Conservation (phyloP, 2,888 invertebrate species). For the Euzophera pinguis region DNA sequence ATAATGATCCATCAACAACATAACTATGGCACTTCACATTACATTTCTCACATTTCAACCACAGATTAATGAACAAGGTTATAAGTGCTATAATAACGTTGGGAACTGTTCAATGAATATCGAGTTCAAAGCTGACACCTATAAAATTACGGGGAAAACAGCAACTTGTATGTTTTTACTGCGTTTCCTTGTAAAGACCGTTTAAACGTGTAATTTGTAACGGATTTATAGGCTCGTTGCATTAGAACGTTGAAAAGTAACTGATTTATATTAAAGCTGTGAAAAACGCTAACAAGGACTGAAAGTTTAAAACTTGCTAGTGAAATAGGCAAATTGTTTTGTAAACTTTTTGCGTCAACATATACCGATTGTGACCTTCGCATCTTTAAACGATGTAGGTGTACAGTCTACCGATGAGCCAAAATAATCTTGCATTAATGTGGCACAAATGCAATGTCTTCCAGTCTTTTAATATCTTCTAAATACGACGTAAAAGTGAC, state of each 20-base stretch:
- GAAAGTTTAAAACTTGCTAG: background rate
- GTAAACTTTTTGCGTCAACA: too few relatives aligned
- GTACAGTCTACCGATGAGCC: too few relatives aligned
- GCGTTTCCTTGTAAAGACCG: background rate
- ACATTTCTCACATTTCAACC: background rate
- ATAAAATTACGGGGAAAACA: background rate
- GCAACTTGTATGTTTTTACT: background rate
- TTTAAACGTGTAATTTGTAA: background rate
- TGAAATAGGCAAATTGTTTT: too few relatives aligned
- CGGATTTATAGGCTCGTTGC: background rate
- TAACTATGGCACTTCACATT: background rate
- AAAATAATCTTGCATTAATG: too few relatives aligned
- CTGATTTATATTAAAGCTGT: slow-evolving; percentile 1
- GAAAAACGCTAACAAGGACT: slow-evolving; percentile 1
- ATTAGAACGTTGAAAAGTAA: background rate
- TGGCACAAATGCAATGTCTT: too few relatives aligned
- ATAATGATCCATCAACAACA: background rate
- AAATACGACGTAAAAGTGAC: too few relatives aligned
- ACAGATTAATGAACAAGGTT: background rate
- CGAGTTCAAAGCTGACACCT: background rate
- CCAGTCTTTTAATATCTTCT: too few relatives aligned
- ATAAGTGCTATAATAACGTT: too few relatives aligned
- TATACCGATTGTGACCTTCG: too few relatives aligned
- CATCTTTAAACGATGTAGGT: too few relatives aligned
- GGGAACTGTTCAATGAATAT: background rate